phyloP scores from a whole-genome alignment of 1,140 invertebrate species.

The Eriocheir sinensis region DNA sequence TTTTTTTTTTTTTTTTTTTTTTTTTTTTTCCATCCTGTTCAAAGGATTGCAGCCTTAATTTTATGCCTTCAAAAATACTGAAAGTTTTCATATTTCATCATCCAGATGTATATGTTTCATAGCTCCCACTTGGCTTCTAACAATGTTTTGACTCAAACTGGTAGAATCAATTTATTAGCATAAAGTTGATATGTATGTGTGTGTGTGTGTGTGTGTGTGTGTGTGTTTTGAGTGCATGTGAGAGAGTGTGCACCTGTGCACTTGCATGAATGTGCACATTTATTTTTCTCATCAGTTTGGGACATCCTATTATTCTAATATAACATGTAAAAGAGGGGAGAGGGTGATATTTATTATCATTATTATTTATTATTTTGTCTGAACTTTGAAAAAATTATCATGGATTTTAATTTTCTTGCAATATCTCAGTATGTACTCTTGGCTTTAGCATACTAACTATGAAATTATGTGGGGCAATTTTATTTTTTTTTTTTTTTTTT shows the following conservation, averaged over 20 bases:
- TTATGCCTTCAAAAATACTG: constrained; percentile 15
- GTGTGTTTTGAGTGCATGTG: not conserved
- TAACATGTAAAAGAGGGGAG: not conserved
- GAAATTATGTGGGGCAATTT: too few species aligned
- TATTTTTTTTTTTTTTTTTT: too few species aligned
- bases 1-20: too few species aligned
- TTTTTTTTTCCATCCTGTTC: too few species aligned
- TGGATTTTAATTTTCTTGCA: not conserved
- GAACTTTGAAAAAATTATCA: not conserved
- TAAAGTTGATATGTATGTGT: too few species aligned
- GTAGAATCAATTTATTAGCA: too few species aligned
- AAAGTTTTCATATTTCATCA: constrained; percentile 26
- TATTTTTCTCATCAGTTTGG: not conserved
- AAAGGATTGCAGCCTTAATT: constrained; percentile 7
- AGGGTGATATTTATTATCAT: not conserved
- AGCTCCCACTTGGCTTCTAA: not conserved
- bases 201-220: not conserved
- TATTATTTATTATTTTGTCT: not conserved
- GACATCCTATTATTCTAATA: not conserved
- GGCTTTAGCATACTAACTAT: not conserved
- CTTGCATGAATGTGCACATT: not conserved
- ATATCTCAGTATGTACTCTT: not conserved
- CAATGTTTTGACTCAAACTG: not conserved
- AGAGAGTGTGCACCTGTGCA: not conserved
- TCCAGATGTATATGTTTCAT: not conserved